Conservation (phyloP, 2,797 vertebrate genomes). For the Leptatherina wallacei region DNA sequence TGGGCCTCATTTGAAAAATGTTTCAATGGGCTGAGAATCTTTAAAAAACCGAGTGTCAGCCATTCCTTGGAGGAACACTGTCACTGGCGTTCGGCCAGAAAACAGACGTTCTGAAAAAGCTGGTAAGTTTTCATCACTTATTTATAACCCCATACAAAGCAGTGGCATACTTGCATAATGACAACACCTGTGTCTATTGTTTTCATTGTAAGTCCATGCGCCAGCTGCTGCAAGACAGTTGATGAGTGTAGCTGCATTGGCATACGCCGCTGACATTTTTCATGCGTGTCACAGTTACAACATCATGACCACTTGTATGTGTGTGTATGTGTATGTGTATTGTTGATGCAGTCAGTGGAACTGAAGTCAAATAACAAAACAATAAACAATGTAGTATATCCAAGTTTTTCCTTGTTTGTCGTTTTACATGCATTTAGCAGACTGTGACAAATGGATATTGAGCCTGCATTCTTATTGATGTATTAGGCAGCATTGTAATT, state of each 20-base stretch:
- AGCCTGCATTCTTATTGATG: neutral
- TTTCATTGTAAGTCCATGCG: conserved; percentile 2
- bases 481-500: neutral
- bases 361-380: neutral
- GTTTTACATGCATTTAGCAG: neutral
- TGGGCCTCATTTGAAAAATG: neutral
- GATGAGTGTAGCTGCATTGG: conserved; percentile 5
- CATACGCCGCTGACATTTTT: conserved; percentile 16
- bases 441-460: neutral
- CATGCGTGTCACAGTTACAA: conserved; percentile 8
- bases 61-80: neutral
- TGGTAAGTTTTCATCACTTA: conserved; percentile 22
- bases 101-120: neutral
- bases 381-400: neutral
- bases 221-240: conserved; percentile 17
- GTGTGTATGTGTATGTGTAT: neutral
- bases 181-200: conserved; percentile 7
- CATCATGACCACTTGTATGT: conserved; percentile 10
- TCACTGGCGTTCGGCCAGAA: neutral
- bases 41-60: neutral
- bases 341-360: neutral
- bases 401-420: neutral
- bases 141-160: conserved; percentile 16
- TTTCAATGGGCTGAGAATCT: neutral
- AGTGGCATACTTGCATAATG: conserved; percentile 27